phyloP scores from a whole-genome alignment of 2,888 invertebrate species.

The Clanis bilineata region DNA sequence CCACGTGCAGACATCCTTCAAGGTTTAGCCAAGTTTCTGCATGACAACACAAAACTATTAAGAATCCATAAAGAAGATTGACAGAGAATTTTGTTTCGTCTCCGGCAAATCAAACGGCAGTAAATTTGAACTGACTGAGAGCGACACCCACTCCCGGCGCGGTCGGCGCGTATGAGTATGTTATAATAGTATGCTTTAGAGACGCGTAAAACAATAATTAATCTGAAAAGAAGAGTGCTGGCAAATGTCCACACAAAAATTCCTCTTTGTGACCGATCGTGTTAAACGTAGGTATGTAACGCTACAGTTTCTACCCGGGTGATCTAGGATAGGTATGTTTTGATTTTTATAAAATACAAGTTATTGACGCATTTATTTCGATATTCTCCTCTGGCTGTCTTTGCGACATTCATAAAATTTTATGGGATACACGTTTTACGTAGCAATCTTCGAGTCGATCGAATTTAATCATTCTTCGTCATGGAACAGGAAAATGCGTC shows the following conservation, averaged over 20 bases:
- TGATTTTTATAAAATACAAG: slow-evolving; percentile 5
- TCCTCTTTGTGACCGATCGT: slow-evolving; percentile 36
- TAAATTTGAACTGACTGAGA: slow-evolving; percentile 61
- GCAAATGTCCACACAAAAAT: slow-evolving; percentile 70
- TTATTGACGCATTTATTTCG: background rate
- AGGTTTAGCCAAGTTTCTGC: slow-evolving; percentile 1
- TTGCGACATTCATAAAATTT: background rate
- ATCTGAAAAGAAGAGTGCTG: slow-evolving; percentile 73
- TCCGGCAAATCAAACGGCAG: slow-evolving; percentile 71
- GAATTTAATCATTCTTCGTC: background rate
- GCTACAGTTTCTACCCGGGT: background rate
- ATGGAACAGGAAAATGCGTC: background rate
- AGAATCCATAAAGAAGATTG: slow-evolving; percentile 52
- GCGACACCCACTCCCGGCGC: slow-evolving; percentile 54
- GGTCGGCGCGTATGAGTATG: slow-evolving; percentile 49
- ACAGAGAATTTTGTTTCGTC: slow-evolving; percentile 56
- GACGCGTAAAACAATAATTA: slow-evolving; percentile 78
- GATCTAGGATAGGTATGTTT: background rate
- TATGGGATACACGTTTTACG: background rate
- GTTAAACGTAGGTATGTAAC: background rate
- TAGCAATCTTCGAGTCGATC: background rate
- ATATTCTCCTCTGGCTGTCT: slow-evolving; percentile 3
- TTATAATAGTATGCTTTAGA: slow-evolving; percentile 75
- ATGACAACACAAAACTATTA: slow-evolving; percentile 40
- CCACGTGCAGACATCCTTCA: slow-evolving; percentile 3